Evolutionary conservation across 2,113 vertebrate species (phyloP).

Genomic region (Columbina picui): DNA sequence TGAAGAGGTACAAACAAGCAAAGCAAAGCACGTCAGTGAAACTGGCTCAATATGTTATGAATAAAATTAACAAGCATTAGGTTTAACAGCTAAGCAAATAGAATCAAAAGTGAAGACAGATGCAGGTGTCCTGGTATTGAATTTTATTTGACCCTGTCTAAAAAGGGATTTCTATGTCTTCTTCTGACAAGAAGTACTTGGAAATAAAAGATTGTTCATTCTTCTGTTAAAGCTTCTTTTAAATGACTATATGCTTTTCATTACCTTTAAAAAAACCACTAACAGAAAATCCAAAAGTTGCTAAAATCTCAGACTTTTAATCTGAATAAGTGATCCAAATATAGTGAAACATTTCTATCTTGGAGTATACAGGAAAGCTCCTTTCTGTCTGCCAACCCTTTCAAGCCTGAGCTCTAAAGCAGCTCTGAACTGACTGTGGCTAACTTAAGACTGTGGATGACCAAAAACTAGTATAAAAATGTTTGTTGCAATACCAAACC

Average conservation of each 20-base stretch:
- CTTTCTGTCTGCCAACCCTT: neutral
- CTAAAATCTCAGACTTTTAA: neutral
- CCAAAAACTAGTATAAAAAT: neutral
- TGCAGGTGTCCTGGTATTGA: neutral
- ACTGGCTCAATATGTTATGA: neutral
- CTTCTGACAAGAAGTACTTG: neutral
- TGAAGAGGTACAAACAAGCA: conserved; percentile 23
- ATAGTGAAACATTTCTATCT: neutral
- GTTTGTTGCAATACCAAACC: neutral
- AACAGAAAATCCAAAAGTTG: neutral
- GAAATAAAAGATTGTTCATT: neutral
- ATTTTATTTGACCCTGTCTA: neutral
- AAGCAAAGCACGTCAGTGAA: neutral
- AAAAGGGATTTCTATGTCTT: neutral
- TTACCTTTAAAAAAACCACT: neutral
- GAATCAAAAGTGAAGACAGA: neutral
- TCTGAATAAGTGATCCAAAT: neutral
- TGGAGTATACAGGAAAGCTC: neutral
- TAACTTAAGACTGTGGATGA: neutral
- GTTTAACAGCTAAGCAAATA: neutral
- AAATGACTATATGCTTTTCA: neutral
- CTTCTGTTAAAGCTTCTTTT: neutral
- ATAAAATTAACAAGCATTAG: neutral
- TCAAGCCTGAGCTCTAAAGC: neutral
- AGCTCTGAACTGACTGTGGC: neutral